Evolutionary conservation across 2,113 vertebrate genomes (phyloP), one percentile per base, ranked within the genome.

Genomic region (Corythaixoides concolor): DNA sequence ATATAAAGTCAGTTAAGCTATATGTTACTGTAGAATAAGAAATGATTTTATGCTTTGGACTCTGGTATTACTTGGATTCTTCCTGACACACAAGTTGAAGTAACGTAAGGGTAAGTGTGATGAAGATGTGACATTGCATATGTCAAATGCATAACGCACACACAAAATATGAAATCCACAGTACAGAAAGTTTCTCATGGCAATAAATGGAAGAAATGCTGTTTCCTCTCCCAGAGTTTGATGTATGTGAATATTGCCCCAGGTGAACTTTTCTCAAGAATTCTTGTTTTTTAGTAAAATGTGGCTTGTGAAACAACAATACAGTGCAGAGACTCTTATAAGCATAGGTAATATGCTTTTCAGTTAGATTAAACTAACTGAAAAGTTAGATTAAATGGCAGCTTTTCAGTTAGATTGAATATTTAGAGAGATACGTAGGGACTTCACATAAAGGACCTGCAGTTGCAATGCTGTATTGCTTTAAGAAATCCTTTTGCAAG

Each of bases 381-480:
- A n/a, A n/a, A n/a, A 59, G 24, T 4, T 67, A 66, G 12, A 45
- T 69, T 39, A 39, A 39, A n/a, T n/a, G n/a, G n/a, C n/a, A n/a
- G n/a, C n/a, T n/a, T n/a, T n/a, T n/a, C n/a, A n/a, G n/a, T n/a
- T n/a, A n/a, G n/a, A n/a, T n/a, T 64, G 62, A 89, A 35, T 70
- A 66, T 41, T 45, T 41, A 8, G 3, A 56, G n/a, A 33, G 5
- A 43, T 11, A 21, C 0, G 0, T 8, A 35, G 39, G 52, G 18
- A 47, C 35, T 64, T 59, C 3, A 6, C 43, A 22, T 23, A 21
- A 33, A 70, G 22, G 12, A 55, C 8, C 13, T 70, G 47, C 59
- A 20, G 8, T 15, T 35, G 5, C 21, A 47, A 56, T 87, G 37
- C 18, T 47, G 2, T 22, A 22, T 12, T 37, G 12, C 32, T 82